These are phyloP conservation scores for Dolichoris vasculosae DNA, from an alignment of 1,140 invertebrate genomes.

Conservation along the genomic window DNA sequence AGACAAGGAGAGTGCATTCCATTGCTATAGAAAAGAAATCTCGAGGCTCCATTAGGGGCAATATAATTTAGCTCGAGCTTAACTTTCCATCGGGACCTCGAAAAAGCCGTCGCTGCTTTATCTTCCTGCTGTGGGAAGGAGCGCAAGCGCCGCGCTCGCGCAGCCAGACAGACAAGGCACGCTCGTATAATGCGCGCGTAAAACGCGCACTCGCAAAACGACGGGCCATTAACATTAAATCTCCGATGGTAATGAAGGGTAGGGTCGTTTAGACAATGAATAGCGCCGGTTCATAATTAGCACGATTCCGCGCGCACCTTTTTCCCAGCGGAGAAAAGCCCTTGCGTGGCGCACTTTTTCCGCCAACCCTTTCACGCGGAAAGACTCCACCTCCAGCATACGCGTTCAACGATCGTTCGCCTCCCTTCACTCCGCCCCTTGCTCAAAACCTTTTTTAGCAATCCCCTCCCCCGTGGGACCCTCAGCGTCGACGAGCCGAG, in stretches of 20 bases:
- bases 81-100: constrained; percentile 43
- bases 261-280: constrained; percentile 53
- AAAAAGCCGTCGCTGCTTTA: constrained; percentile 31
- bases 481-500: background rate
- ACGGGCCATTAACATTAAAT: constrained; percentile 54
- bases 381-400: background rate
- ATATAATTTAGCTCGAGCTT: constrained; percentile 47
- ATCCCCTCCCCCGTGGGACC: background rate
- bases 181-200: constrained; percentile 30
- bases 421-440: background rate
- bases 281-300: constrained; percentile 52
- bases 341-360: constrained; percentile 23
- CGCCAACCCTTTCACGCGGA: constrained; percentile 36
- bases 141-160: background rate
- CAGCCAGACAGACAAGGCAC: background rate
- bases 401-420: background rate
- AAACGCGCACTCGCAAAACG: constrained; percentile 47
- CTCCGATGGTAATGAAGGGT: constrained; percentile 53
- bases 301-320: constrained; percentile 31
- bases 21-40: constrained; percentile 47
- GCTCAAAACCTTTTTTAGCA: constrained; percentile 5
- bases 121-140: background rate
- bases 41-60: constrained; percentile 45
- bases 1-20: constrained; percentile 45
- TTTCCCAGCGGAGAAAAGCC: constrained; percentile 19